phyloP scores from a whole-genome alignment of 1,140 invertebrate genomes.

The Batillaria attramentaria region DNA sequence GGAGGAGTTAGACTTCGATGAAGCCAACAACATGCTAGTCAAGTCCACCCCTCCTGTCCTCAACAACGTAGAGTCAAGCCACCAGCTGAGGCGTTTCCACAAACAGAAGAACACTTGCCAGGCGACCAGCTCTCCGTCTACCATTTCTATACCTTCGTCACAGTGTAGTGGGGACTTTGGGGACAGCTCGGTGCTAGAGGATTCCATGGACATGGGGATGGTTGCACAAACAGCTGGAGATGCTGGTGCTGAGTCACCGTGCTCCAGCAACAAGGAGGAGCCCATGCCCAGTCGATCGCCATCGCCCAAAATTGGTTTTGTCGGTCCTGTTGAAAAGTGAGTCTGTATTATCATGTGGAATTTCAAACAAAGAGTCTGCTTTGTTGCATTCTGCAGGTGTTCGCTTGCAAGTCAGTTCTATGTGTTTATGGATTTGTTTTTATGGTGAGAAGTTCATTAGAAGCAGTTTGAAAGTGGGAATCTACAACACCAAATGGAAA shows the following conservation, averaged over 20 bases:
- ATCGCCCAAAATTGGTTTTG: conserved; percentile 54
- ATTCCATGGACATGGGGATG: neutral
- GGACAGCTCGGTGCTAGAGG: neutral
- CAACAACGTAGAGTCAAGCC: neutral
- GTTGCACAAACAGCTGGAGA: conserved; percentile 10
- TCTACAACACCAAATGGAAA: neutral
- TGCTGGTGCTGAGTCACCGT: conserved; percentile 38
- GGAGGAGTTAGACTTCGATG: conserved; percentile 32
- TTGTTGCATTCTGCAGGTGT: neutral
- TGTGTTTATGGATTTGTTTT: too few species aligned
- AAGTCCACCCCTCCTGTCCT: conserved; percentile 34
- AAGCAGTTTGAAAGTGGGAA: neutral
- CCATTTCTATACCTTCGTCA: too few species aligned
- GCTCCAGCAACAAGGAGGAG: conserved; percentile 57
- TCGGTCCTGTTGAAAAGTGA: conserved; percentile 62
- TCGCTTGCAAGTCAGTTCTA: neutral
- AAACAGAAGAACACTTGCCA: neutral
- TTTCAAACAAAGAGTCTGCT: neutral
- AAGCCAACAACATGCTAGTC: conserved; percentile 40
- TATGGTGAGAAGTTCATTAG: neutral
- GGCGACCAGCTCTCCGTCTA: neutral
- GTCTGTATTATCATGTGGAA: conserved; percentile 6
- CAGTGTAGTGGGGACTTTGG: conserved; percentile 23
- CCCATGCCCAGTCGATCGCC: conserved; percentile 42
- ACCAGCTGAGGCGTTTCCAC: neutral